A percentile compares a stretch with the other conserved stretches of the same genome.
phyloP scores from a whole-genome alignment of 2,113 vertebrate species.

The Salvelinus alpinus region DNA sequence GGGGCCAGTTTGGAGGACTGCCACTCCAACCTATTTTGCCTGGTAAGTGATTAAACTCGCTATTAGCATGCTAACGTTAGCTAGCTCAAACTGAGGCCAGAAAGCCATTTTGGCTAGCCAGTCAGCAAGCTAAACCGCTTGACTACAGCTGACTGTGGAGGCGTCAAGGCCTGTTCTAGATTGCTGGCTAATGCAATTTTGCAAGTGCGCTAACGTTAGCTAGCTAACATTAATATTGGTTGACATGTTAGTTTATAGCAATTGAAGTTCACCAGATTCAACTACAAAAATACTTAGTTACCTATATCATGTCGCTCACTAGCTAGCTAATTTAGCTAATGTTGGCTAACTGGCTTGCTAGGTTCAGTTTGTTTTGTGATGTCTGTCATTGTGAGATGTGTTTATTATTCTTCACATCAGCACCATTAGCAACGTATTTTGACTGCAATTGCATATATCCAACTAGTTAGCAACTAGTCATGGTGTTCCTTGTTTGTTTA shows the following conservation, averaged over 20 bases:
- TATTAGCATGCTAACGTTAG: constrained; percentile 67
- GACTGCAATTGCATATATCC: neutral
- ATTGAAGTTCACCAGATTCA: too few species aligned
- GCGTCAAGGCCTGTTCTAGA: constrained; percentile 64
- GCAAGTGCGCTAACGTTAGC: neutral
- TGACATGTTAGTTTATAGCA: neutral
- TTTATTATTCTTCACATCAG: neutral
- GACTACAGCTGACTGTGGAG: constrained; percentile 62
- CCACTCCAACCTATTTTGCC: constrained; percentile 99
- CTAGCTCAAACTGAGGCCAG: constrained; percentile 57
- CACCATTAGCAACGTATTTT: neutral
- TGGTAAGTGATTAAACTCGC: constrained; percentile 82
- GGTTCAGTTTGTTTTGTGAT: too few species aligned
- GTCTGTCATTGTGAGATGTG: neutral
- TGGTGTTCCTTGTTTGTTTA: neutral
- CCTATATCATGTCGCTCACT: neutral
- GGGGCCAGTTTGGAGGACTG: constrained; percentile 99
- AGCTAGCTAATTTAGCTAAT: neutral
- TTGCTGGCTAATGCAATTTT: constrained; percentile 18
- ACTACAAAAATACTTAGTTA: neutral
- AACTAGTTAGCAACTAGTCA: neutral
- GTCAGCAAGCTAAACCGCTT: constrained; percentile 66
- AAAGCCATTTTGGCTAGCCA: constrained; percentile 77
- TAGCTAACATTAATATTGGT: neutral
- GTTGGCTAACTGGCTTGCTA: neutral